Conservation (phyloP, 2,113 vertebrate genomes). For the Limnothrissa miodon region DNA sequence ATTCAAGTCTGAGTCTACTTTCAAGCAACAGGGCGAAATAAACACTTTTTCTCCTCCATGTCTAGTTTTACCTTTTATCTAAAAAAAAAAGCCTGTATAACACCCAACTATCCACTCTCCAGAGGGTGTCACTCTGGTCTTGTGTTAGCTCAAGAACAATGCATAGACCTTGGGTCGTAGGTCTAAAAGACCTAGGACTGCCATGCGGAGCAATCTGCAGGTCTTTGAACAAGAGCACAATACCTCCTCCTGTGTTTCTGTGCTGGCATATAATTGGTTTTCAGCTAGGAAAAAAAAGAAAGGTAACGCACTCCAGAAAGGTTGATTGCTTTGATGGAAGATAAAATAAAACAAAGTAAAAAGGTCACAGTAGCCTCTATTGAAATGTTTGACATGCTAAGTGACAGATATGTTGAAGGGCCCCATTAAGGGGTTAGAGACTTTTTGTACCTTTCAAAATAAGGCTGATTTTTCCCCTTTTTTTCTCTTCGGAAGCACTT, state of each 20-base stretch:
- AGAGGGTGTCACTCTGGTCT: background rate
- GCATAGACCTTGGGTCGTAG: background rate
- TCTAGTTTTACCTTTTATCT: background rate
- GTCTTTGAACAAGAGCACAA: background rate
- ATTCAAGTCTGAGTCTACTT: background rate
- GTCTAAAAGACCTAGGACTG: background rate
- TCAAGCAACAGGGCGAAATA: background rate
- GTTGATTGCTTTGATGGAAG: background rate
- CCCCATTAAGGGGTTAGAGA: background rate
- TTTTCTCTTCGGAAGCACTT: background rate
- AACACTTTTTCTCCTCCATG: background rate
- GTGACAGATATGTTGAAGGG: background rate
- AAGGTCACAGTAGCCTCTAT: background rate
- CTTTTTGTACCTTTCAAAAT: background rate
- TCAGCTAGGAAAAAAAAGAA: background rate
- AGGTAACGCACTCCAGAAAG: background rate
- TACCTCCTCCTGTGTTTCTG: background rate
- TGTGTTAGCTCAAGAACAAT: background rate
- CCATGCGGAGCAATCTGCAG: background rate
- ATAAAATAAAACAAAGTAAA: background rate
- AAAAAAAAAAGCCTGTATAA: too few species aligned
- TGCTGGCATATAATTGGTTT: background rate
- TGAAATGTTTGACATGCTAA: conserved; percentile 1
- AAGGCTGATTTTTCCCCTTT: background rate
- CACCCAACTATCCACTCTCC: background rate